Evolutionary conservation across 2,113 vertebrate genomes (phyloP), one percentile per base, ranked within the genome.

Genomic region (Aptenodytes forsteri): DNA sequence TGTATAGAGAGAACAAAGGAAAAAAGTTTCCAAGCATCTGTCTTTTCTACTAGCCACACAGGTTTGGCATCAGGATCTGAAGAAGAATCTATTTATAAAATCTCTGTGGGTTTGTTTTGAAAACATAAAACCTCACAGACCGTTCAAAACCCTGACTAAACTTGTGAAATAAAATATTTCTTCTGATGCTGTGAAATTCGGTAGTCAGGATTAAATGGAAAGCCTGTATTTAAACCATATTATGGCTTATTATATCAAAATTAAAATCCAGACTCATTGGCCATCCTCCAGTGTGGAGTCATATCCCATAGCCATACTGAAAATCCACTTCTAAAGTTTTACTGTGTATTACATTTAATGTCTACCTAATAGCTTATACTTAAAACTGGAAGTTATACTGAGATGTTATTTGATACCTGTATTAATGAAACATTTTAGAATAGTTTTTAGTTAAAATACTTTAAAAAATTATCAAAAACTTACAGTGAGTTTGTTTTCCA

Each of bases 341-440:
- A 78, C 7, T 58, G 5, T 44, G 3, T 84, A 67, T 91, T 89
- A 66, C 49, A 34, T 86, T 84, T 72, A 78, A 91, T 46, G 55
- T 34, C 42, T 58, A 72, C 10, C 38, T 80, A 75, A 75, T 47
- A 85, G n/a, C 40, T 79, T 55, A 27, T 40, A 83, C 36, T 90
- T 85, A 40, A 32, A 91, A 71, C 20, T 42, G 14, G 49, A 86
- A 79, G 16, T 64, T 83, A 70, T 42, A 91, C 36, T 16, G 20
- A 85, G 59, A 83, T 91, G 54, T 77, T 75, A 58, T 75, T 90
- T 80, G 30, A 75, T 36, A 89, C 14, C 44, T 62, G 19, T 46
- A 82, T 82, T 88, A 92, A 94, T 64, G 44, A 88, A 90, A 90
- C 23, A 23, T 69, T 95, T 95, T 66, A 44, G 29, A 85, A 77